Evolutionary conservation across 2,888 invertebrate genomes (phyloP).

Genomic region (Conchocele bisecta): DNA sequence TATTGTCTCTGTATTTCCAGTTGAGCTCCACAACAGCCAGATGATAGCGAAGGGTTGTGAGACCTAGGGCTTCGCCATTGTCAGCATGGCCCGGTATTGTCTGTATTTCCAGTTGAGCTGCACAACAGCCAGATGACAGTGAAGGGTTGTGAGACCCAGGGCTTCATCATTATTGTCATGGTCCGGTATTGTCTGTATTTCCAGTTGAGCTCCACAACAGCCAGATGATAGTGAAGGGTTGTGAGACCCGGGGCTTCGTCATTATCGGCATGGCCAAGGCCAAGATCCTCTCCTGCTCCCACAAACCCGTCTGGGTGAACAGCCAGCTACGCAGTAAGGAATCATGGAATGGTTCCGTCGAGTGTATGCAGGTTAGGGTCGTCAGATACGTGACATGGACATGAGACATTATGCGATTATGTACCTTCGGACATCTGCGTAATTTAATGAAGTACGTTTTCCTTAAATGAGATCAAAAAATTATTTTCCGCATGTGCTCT

Average conservation of each 20-base stretch:
- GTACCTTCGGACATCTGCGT: too few species aligned
- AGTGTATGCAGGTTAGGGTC: conserved; percentile 96
- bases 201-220: conserved; percentile 93
- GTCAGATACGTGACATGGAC: too few species aligned
- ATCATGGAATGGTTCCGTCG: conserved; percentile 96
- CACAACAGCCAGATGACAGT: conserved; percentile 95
- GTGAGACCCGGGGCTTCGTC: conserved; percentile 98
- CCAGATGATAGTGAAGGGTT: conserved; percentile 94
- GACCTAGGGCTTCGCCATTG: conserved; percentile 97
- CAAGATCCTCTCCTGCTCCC: conserved; percentile 94
- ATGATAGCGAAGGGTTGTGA: conserved; percentile 96
- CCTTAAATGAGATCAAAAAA: too few species aligned
- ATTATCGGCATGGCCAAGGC: conserved; percentile 98
- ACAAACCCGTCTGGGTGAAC: conserved; percentile 92
- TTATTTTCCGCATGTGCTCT: too few species aligned
- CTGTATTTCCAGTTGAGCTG: conserved; percentile 89
- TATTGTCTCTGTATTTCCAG: conserved; percentile 79
- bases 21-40: conserved; percentile 96
- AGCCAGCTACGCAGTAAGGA: conserved; percentile 94
- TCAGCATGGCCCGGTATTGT: conserved; percentile 91
- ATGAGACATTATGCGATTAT: too few species aligned
- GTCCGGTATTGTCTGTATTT: too few species aligned
- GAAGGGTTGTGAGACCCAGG: conserved; percentile 97
- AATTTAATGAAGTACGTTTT: too few species aligned
- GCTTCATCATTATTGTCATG: conserved; percentile 98